These are phyloP conservation scores for Cephus rjabovi DNA, from an alignment of 2,888 invertebrate species.

Conservation along the genomic window DNA sequence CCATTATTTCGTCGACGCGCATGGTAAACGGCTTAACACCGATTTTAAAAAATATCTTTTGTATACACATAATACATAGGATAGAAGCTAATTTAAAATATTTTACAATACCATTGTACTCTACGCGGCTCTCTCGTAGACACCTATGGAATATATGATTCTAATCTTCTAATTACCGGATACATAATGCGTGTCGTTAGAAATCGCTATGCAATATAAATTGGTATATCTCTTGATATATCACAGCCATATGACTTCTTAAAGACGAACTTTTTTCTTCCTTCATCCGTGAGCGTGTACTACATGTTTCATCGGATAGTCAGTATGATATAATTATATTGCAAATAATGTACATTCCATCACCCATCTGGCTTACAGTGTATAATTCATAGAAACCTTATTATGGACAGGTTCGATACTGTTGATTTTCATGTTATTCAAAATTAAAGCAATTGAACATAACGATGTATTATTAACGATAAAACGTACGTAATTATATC, in stretches of 20 bases:
- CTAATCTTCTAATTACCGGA: background rate
- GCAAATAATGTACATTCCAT: no score
- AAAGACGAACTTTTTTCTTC: conserved; percentile 15
- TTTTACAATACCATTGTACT: background rate
- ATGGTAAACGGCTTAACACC: background rate
- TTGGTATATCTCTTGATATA: conserved; percentile 1
- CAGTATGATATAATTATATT: no score
- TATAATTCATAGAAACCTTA: background rate
- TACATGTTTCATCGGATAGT: no score
- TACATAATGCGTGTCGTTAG: background rate
- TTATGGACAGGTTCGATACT: background rate
- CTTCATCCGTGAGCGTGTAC: no score
- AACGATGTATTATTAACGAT: background rate
- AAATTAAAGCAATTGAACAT: background rate
- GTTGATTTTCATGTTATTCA: background rate
- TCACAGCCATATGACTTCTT: conserved; percentile 23
- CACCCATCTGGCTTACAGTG: background rate
- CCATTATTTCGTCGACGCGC: background rate
- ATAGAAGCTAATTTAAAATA: background rate
- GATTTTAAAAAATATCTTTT: background rate
- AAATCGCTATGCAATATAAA: background rate
- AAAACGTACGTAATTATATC: background rate
- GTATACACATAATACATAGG: background rate
- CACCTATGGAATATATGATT: background rate
- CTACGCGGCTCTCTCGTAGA: background rate